Percentiles rank a stretch among this genome's conserved stretches.
phyloP scores from a whole-genome alignment of 2,797 vertebrate genomes.

The Coccyzus lansbergi region DNA sequence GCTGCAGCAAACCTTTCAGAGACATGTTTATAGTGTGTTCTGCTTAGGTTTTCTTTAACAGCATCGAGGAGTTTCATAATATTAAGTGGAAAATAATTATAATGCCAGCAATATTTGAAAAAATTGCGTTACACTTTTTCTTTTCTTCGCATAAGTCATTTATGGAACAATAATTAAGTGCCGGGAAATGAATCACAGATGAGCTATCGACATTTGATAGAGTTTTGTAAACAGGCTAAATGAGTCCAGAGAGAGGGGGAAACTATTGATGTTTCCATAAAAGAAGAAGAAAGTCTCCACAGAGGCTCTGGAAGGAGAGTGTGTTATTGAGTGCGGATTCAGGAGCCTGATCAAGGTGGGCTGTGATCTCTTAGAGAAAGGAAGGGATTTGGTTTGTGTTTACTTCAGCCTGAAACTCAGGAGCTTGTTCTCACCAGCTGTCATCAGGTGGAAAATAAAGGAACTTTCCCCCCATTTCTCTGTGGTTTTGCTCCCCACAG shows the following conservation, averaged over 20 bases:
- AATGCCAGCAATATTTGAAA: neutral
- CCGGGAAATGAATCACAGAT: constrained; percentile 46
- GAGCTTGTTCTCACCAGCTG: neutral
- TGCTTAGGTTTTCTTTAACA: neutral
- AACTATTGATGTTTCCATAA: constrained; percentile 39
- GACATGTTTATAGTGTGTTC: neutral
- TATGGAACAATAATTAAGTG: constrained; percentile 53
- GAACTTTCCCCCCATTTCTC: neutral
- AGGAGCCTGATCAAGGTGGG: neutral
- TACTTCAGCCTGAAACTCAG: neutral
- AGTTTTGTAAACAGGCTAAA: constrained; percentile 60
- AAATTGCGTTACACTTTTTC: neutral
- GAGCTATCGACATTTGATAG: constrained; percentile 23
- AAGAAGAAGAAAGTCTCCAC: neutral
- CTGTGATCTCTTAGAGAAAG: neutral
- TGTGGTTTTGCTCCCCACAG: neutral
- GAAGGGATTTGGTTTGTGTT: neutral
- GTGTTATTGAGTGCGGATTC: neutral
- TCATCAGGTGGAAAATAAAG: neutral
- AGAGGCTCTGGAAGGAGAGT: neutral
- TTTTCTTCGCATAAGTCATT: constrained; percentile 24
- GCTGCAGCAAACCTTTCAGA: neutral
- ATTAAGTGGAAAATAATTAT: constrained; percentile 10
- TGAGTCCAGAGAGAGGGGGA: constrained; percentile 38
- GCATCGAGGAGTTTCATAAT: neutral